phyloP scores from a whole-genome alignment of 2,888 invertebrate genomes.

The Enchytraeus crypticus region DNA sequence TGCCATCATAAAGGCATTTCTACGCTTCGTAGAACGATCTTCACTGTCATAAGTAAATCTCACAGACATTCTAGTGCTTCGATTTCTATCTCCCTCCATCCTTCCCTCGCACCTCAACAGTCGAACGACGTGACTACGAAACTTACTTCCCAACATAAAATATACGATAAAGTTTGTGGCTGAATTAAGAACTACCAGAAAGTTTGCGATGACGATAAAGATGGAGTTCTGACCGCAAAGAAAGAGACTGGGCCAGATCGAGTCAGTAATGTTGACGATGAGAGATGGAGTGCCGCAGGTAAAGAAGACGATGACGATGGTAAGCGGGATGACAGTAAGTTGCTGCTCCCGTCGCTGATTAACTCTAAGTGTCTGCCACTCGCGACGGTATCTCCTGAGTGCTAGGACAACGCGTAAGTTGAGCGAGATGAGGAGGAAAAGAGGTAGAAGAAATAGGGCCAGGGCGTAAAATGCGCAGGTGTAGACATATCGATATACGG shows the following conservation, averaged over 20 bases:
- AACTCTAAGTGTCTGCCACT: constrained; percentile 27
- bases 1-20: too few species aligned
- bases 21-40: too few species aligned
- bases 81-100: too few species aligned
- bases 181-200: constrained; percentile 25
- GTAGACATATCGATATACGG: constrained; percentile 28
- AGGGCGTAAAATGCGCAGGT: constrained; percentile 27
- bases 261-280: constrained; percentile 28
- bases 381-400: constrained; percentile 22
- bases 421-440: constrained; percentile 26
- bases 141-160: constrained; percentile 26
- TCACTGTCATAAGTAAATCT: too few species aligned
- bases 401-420: constrained; percentile 28
- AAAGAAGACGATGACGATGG: constrained; percentile 14
- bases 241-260: constrained; percentile 8
- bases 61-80: too few species aligned
- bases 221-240: background rate
- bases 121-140: constrained; percentile 21
- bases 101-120: constrained; percentile 14
- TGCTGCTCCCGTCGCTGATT: constrained; percentile 27
- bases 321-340: constrained; percentile 19
- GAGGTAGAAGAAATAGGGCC: constrained; percentile 28
- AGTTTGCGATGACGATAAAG: constrained; percentile 12
- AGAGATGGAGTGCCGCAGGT: constrained; percentile 30
- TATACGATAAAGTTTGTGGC: constrained; percentile 27